Evolutionary conservation across 2,113 vertebrate species (phyloP).

Genomic region (Dipodomys spectabilis): DNA sequence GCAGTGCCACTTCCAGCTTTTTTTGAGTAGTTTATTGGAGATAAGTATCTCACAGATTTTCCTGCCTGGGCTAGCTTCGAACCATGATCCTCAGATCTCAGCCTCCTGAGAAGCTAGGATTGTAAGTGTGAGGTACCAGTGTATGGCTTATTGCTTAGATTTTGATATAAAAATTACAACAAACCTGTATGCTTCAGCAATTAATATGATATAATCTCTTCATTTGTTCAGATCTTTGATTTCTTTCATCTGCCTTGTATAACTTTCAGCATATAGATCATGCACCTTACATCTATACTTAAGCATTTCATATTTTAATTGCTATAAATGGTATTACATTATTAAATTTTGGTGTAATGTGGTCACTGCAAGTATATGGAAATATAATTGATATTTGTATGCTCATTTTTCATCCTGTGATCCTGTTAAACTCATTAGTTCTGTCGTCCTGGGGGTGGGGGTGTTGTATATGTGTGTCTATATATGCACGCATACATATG

Average conservation of each 20-base stretch:
- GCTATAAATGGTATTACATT: not conserved
- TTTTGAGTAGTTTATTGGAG: too few species aligned
- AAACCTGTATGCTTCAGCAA: not conserved
- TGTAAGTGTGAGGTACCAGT: too few species aligned
- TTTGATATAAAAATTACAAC: conserved; percentile 35
- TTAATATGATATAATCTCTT: not conserved
- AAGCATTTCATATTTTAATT: not conserved
- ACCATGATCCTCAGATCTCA: too few species aligned
- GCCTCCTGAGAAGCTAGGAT: too few species aligned
- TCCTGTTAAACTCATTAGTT: not conserved
- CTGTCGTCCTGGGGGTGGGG: not conserved
- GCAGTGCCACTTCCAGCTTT: too few species aligned
- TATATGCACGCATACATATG: too few species aligned
- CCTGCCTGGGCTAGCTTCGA: too few species aligned
- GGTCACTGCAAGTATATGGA: too few species aligned
- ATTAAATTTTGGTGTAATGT: not conserved
- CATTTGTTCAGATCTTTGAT: not conserved
- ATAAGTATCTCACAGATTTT: too few species aligned
- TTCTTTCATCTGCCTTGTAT: not conserved
- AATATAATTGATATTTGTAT: not conserved
- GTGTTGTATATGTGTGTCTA: not conserved
- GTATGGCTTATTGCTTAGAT: not conserved
- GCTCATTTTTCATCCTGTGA: not conserved
- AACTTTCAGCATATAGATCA: not conserved
- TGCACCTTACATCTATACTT: not conserved